A percentile compares a stretch with the other conserved stretches of the same genome.
Evolutionary conservation across 2,797 vertebrate species (phyloP).

Genomic region (Hybognathus amarus): DNA sequence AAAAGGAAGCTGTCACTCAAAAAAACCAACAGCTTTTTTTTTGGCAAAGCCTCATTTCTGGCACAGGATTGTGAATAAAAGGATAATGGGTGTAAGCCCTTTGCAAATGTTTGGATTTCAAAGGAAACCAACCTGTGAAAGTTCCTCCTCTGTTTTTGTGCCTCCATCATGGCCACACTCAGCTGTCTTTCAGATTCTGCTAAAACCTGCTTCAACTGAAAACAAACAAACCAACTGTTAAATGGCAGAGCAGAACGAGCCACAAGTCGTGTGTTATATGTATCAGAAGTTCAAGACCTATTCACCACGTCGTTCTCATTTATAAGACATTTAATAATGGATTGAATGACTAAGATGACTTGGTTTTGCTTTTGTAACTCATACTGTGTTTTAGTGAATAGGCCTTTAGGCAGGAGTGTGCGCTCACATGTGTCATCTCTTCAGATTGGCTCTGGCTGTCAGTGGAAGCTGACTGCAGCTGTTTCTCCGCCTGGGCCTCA

Average conservation of each 20-base stretch:
- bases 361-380: neutral
- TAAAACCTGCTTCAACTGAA: slow-evolving; percentile 86
- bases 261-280: neutral
- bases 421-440: slow-evolving; percentile 82
- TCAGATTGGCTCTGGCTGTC: slow-evolving; percentile 81
- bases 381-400: neutral
- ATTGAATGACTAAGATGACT: neutral
- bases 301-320: neutral
- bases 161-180: slow-evolving; percentile 83
- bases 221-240: neutral
- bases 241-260: neutral
- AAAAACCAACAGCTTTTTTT: slow-evolving; percentile 43
- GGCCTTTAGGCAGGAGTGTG: neutral
- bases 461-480: slow-evolving; percentile 76
- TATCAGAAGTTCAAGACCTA: neutral
- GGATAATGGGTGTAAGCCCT: neutral
- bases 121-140: slow-evolving; percentile 80
- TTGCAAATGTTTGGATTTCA: neutral
- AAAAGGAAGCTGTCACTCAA: slow-evolving; percentile 75
- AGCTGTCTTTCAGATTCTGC: slow-evolving; percentile 84
- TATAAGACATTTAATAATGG: neutral
- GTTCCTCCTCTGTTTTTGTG: slow-evolving; percentile 86
- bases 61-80: neutral
- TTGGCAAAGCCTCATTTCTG: neutral
- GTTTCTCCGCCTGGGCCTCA: slow-evolving; percentile 90